Evolutionary conservation across 2,797 vertebrate genomes (phyloP).

Genomic region (Leptoclinus maculatus): DNA sequence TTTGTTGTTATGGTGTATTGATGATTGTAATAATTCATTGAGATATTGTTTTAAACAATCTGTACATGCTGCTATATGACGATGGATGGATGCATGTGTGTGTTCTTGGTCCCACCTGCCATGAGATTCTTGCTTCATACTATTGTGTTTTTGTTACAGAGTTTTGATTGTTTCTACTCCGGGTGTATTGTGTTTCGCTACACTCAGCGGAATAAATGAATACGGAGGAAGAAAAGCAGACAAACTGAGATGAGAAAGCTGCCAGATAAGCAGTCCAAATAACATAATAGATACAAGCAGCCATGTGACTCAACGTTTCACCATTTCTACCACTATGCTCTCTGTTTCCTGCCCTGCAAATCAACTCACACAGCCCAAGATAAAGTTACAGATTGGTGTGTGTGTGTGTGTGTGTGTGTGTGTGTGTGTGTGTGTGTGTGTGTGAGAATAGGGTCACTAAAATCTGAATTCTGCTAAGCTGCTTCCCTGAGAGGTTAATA

Average conservation of each 20-base stretch:
- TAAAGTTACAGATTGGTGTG: constrained; percentile 1
- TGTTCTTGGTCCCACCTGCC: neutral
- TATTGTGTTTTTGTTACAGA: neutral
- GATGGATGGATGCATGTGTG: neutral
- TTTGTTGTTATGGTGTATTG: too few species aligned
- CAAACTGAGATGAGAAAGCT: neutral
- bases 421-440: neutral
- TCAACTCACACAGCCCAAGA: neutral
- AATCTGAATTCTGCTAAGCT: constrained; percentile 3
- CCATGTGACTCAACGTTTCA: constrained; percentile 35
- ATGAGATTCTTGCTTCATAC: neutral
- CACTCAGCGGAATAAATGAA: neutral
- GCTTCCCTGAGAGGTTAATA: constrained; percentile 31
- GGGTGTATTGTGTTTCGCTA: neutral
- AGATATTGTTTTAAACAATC: too few species aligned
- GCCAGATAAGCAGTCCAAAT: neutral
- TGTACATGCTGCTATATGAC: neutral
- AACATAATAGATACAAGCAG: neutral
- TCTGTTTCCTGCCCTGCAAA: neutral
- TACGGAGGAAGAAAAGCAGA: neutral
- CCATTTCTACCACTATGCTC: neutral
- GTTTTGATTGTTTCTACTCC: neutral
- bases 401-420: neutral
- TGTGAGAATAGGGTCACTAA: constrained; percentile 1
- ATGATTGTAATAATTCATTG: too few species aligned